Evolutionary conservation across 2,113 vertebrate genomes (phyloP).

Genomic region (Pagrus major): DNA sequence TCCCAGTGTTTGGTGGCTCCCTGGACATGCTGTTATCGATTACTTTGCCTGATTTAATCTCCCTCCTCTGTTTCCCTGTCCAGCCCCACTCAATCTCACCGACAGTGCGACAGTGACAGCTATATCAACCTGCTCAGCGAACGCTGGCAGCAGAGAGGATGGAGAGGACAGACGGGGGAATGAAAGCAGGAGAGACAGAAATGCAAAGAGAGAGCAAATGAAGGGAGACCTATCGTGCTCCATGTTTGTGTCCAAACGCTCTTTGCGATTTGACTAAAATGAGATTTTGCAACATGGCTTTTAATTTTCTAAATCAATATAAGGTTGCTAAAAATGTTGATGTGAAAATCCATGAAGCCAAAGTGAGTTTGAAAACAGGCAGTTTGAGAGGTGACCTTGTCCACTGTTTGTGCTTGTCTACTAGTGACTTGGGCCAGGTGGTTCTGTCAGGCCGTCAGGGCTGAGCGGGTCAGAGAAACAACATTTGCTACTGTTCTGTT

Average conservation of each 20-base stretch:
- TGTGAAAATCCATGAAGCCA: slow-evolving; percentile 15
- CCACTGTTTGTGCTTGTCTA: slow-evolving; percentile 42
- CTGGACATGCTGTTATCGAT: slow-evolving; percentile 73
- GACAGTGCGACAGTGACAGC: slow-evolving; percentile 65
- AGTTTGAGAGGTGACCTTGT: slow-evolving; percentile 68
- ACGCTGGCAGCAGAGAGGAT: slow-evolving; percentile 7
- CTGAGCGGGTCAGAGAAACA: slow-evolving; percentile 62
- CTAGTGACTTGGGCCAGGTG: slow-evolving; percentile 64
- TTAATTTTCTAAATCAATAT: slow-evolving; percentile 3
- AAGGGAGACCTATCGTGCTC: not conserved
- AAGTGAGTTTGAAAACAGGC: slow-evolving; percentile 22
- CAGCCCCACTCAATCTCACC: slow-evolving; percentile 60
- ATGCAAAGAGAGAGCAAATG: slow-evolving; percentile 4
- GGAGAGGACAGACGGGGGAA: slow-evolving; percentile 1
- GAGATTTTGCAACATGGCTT: not conserved
- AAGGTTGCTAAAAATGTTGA: slow-evolving; percentile 8
- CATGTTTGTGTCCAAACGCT: not conserved
- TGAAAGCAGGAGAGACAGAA: not conserved
- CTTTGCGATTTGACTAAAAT: not conserved
- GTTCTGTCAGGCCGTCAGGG: slow-evolving; percentile 70
- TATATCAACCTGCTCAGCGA: slow-evolving; percentile 67
- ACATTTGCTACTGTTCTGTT: slow-evolving; percentile 63
- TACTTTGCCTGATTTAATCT: slow-evolving; percentile 75
- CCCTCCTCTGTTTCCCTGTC: slow-evolving; percentile 66
- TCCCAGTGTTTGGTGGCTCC: slow-evolving; percentile 61